phyloP scores from a whole-genome alignment of 2,797 vertebrate genomes.

The Sebastes diploproa region DNA sequence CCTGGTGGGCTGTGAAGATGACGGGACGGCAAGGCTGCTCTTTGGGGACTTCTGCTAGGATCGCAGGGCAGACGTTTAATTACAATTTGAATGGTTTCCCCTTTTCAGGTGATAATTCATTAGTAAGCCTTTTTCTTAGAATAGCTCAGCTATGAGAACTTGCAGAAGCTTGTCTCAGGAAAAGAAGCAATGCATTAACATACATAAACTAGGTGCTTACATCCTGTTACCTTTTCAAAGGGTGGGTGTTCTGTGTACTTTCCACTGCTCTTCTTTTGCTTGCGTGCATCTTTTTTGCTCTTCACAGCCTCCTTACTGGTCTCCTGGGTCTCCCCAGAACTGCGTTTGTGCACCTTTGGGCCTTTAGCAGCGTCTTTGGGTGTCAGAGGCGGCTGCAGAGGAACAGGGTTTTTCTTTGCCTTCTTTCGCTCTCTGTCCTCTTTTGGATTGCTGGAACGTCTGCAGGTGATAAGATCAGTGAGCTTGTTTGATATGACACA shows the following conservation, averaged over 20 bases:
- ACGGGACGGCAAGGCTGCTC: slow-evolving; percentile 68
- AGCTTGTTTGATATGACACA: not conserved
- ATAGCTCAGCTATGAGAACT: not conserved
- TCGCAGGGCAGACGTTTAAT: slow-evolving; percentile 1
- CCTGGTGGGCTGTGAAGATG: slow-evolving; percentile 81
- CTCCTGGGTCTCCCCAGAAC: slow-evolving; percentile 34
- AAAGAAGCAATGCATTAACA: not conserved
- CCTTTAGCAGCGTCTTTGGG: slow-evolving; percentile 40
- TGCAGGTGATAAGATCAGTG: slow-evolving; percentile 35
- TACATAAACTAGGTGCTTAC: not conserved
- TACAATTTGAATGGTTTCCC: not conserved
- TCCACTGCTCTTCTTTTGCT: slow-evolving; percentile 83
- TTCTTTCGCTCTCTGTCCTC: slow-evolving; percentile 76
- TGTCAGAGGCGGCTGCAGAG: slow-evolving; percentile 19
- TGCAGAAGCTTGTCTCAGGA: not conserved
- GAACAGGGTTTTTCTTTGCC: slow-evolving; percentile 50
- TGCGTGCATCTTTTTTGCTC: slow-evolving; percentile 70
- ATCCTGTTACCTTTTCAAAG: slow-evolving; percentile 78
- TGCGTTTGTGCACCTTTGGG: slow-evolving; percentile 63
- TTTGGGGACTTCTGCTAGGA: slow-evolving; percentile 76
- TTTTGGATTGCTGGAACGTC: slow-evolving; percentile 59
- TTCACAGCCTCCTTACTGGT: slow-evolving; percentile 44
- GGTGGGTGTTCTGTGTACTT: slow-evolving; percentile 65
- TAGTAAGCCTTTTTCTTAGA: not conserved
- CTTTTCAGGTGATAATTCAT: not conserved